Evolutionary conservation across 1,140 invertebrate species (phyloP).

Genomic region (Thaumatotibia leucotreta): DNA sequence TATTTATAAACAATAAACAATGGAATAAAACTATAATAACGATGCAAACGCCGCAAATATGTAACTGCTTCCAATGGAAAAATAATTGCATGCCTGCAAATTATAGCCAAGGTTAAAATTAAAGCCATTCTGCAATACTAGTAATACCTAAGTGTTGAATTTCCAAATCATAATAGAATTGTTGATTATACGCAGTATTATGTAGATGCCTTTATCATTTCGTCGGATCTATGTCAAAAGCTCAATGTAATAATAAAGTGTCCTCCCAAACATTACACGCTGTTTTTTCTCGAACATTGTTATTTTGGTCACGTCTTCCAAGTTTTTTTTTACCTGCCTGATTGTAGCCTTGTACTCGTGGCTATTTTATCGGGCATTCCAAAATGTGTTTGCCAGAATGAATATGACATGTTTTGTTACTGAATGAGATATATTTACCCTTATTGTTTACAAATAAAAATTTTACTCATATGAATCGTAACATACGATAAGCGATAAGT

Average conservation of each 20-base stretch:
- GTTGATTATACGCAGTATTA: slow-evolving; percentile 44
- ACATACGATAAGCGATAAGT: too few relatives aligned
- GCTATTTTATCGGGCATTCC: background rate
- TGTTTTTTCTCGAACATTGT: background rate
- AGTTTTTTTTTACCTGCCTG: slow-evolving; percentile 1
- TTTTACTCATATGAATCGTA: background rate
- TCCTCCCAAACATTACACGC: background rate
- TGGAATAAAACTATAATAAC: too few relatives aligned
- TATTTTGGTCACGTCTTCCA: slow-evolving; percentile 6
- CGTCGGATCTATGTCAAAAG: slow-evolving; percentile 54
- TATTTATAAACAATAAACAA: too few relatives aligned
- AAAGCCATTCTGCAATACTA: too few relatives aligned
- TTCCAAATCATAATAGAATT: slow-evolving; percentile 26
- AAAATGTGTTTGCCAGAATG: background rate
- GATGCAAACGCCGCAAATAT: too few relatives aligned
- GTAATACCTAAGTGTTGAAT: background rate
- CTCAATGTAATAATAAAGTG: slow-evolving; percentile 38
- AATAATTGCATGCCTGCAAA: too few relatives aligned
- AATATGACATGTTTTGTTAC: background rate
- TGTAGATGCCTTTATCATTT: slow-evolving; percentile 26
- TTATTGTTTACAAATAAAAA: background rate
- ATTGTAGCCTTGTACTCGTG: background rate
- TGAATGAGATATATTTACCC: background rate
- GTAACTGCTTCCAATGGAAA: too few relatives aligned
- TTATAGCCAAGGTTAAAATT: too few relatives aligned